Percentiles rank a stretch among this genome's conserved stretches.
Conservation (phyloP, 2,113 vertebrate species). For the Lipotes vexillifer region DNA sequence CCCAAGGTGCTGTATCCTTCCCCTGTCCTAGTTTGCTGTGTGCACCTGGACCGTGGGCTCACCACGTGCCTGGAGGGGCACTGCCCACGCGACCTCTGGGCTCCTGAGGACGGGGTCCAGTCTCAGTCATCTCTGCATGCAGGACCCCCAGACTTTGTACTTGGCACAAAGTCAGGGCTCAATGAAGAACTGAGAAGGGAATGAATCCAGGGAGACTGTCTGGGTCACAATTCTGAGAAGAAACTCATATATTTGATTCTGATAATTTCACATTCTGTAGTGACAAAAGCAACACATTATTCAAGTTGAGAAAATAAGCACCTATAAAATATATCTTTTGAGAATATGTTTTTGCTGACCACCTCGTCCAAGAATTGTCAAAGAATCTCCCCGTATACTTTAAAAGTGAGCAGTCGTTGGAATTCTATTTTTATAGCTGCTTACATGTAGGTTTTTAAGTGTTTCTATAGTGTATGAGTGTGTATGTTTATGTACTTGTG, state of each 20-base stretch:
- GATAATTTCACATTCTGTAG: background rate
- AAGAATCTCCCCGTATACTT: background rate
- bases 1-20: no score
- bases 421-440: background rate
- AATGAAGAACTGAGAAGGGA: background rate
- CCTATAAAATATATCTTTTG: background rate
- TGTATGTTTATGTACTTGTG: background rate
- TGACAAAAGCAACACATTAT: background rate
- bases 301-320: background rate
- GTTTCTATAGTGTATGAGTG: background rate
- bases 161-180: background rate
- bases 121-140: background rate
- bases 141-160: background rate
- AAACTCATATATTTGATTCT: background rate
- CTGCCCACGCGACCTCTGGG: background rate
- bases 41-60: fast-evolving
- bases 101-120: background rate
- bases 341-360: background rate
- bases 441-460: background rate
- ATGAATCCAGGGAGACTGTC: background rate
- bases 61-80: fast-evolving
- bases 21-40: background rate
- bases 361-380: background rate
- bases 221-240: background rate
- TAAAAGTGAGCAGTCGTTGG: background rate